Evolutionary conservation across 1,140 invertebrate genomes (phyloP).

Genomic region (Marisa cornuarietis): DNA sequence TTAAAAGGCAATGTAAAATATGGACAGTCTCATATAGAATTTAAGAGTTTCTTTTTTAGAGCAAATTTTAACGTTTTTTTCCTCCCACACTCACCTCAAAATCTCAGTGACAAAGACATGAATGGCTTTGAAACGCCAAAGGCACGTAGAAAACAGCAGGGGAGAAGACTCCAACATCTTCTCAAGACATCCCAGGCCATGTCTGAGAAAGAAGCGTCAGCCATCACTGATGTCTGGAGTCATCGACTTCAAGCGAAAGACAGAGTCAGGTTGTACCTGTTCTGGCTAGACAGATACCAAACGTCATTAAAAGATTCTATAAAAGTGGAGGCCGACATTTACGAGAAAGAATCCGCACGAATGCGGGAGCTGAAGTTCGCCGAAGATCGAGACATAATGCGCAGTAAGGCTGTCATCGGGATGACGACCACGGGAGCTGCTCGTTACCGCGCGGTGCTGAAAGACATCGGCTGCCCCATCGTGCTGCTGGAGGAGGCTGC

Average conservation of each 20-base stretch:
- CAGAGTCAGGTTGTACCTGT: slow-evolving; percentile 60
- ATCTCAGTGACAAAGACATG: no score
- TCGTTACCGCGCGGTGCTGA: slow-evolving; percentile 33
- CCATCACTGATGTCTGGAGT: slow-evolving; percentile 48
- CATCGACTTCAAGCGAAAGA: slow-evolving; percentile 37
- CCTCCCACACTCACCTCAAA: no score
- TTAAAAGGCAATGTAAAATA: no score
- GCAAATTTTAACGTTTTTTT: no score
- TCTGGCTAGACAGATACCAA: slow-evolving; percentile 52
- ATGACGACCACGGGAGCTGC: slow-evolving; percentile 61
- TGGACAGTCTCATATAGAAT: no score
- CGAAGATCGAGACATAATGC: slow-evolving; percentile 29
- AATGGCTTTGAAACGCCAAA: no score
- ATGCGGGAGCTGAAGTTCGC: slow-evolving; percentile 36
- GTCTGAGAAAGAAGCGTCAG: slow-evolving; percentile 36
- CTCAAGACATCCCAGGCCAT: slow-evolving; percentile 19
- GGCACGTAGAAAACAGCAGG: not conserved
- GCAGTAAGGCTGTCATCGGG: slow-evolving; percentile 32
- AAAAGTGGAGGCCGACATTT: slow-evolving; percentile 8
- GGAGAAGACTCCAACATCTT: not conserved
- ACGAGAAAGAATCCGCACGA: not conserved
- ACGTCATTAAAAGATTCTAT: slow-evolving; percentile 10
- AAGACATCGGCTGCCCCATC: slow-evolving; percentile 40
- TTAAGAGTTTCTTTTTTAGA: no score
- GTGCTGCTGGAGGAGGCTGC: slow-evolving; percentile 61